Evolutionary conservation across 2,888 invertebrate species (phyloP), one percentile per base, ranked within the genome.

Genomic region (Limnephilus marmoratus): DNA sequence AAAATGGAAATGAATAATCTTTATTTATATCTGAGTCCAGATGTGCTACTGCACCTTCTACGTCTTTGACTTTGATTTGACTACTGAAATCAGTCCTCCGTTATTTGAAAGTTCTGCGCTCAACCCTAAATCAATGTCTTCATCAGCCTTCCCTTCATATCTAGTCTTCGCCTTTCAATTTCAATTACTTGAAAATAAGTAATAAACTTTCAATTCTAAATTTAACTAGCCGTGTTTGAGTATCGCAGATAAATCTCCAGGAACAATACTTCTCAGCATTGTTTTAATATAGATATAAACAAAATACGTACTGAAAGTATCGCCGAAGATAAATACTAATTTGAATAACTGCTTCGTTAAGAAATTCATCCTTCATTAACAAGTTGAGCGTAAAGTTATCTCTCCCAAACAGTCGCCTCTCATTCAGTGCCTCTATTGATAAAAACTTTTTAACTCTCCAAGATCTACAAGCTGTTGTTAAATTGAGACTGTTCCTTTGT

Each of bases 371-470:
- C 86, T 45, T 86, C 86, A 41, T 45, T 41, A 86, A 24, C 68
- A 68, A 86, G 29, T 83, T 45, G 86, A 86, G 49, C 45, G 86
- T 45, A 49, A 86, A 86, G 86, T 86, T 41, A 41, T 86, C 86
- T n/a, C 45, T 49, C 53, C 53, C 18, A 53, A 29, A 45, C 87
- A 87, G 87, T 85, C 41, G 53, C 87, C 53, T 68, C 31, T 29
- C 87, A 68, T 87, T 87, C 24, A 87, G 37, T 53, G 68, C 87
- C 53, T 34, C 4, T 45, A 86, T 45, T 86, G 86, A 86, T 86
- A 29, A 86, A 87, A 87, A 87, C 87, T 87, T 87, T 87, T 45
- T 15, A 86, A 86, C 31, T 86, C 45, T 86, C 41, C 31, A 53
- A n/a, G 87, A 68, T 68, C 53, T 87, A 53, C 31, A 29, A 87